Evolutionary conservation across 2,113 vertebrate species (phyloP).

Genomic region (Oxyura jamaicensis): DNA sequence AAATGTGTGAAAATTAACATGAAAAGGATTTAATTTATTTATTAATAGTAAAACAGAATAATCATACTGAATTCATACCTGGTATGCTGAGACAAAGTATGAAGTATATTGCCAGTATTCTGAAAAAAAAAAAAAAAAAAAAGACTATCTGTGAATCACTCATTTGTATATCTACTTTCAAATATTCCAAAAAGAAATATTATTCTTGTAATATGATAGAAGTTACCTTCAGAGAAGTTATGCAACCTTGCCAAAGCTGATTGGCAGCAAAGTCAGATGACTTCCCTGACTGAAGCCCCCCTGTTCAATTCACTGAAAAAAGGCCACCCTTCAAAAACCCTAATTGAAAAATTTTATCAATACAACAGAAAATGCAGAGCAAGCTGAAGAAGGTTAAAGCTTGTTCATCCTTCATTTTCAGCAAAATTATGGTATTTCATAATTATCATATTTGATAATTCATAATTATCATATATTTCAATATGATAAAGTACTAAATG

Average conservation of each 20-base stretch:
- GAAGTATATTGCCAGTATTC: constrained; percentile 80
- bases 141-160: background rate
- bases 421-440: background rate
- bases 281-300: background rate
- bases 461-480: too few species aligned
- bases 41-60: background rate
- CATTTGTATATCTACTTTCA: background rate
- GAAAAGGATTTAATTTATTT: background rate
- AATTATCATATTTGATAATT: too few species aligned
- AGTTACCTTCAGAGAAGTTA: background rate
- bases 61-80: constrained; percentile 76
- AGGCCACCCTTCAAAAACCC: background rate
- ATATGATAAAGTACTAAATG: background rate
- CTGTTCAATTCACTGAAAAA: rapidly evolving
- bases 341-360: background rate
- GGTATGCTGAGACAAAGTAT: constrained; percentile 84
- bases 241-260: background rate
- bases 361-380: background rate
- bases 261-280: background rate
- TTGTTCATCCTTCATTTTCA: background rate
- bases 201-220: background rate
- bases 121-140: constrained; percentile 59
- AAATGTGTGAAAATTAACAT: background rate
- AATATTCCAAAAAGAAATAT: background rate
- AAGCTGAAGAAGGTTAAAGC: background rate